Conservation (phyloP, 1,140 invertebrate genomes). For the Dreissena rostriformis region DNA sequence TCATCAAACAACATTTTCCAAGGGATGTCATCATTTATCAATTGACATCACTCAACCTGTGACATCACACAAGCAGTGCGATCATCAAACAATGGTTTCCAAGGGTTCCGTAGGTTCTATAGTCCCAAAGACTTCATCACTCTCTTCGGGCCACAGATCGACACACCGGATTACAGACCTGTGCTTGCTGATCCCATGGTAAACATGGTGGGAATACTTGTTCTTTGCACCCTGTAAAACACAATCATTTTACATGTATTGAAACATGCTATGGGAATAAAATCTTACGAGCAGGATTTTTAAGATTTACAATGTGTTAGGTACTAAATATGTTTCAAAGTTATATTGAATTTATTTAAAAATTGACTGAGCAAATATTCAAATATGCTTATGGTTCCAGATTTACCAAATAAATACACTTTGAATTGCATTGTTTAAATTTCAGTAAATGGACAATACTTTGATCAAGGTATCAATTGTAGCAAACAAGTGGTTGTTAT, state of each 20-base stretch:
- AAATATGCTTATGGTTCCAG: too few species aligned
- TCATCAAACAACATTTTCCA: too few species aligned
- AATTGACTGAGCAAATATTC: background rate
- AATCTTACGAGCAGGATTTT: background rate
- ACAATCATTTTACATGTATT: background rate
- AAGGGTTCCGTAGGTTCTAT: background rate
- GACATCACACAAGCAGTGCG: too few species aligned
- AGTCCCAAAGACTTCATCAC: background rate
- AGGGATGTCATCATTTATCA: too few species aligned
- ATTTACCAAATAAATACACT: too few species aligned
- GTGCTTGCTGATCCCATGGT: slow-evolving; percentile 46
- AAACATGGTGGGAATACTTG: slow-evolving; percentile 31
- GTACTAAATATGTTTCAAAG: background rate
- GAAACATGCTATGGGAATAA: background rate
- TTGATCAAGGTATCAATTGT: too few species aligned
- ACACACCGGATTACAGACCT: background rate
- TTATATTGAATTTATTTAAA: background rate
- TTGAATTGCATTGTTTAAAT: too few species aligned
- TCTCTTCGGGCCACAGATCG: slow-evolving; percentile 35
- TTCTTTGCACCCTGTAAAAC: slow-evolving; percentile 29
- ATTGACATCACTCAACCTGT: too few species aligned
- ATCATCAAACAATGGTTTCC: too few species aligned
- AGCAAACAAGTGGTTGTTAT: too few species aligned
- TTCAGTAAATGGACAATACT: too few species aligned
- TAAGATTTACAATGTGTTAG: background rate